Evolutionary conservation across 2,797 vertebrate species (phyloP).

Genomic region (Coilia nasus): DNA sequence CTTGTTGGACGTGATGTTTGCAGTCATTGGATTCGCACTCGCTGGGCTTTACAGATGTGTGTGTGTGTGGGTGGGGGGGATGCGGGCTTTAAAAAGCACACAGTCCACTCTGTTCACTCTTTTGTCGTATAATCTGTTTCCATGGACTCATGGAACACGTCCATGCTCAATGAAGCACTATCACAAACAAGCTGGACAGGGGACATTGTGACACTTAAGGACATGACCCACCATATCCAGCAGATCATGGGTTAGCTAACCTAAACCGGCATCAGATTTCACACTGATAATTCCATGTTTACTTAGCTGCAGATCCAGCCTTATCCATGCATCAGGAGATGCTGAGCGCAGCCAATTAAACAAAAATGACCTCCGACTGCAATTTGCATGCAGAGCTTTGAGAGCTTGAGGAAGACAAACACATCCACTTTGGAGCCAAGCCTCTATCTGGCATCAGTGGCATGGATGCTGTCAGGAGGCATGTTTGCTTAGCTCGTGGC

Average conservation of each 20-base stretch:
- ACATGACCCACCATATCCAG: not conserved
- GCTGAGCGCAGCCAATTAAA: not conserved
- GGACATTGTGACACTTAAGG: not conserved
- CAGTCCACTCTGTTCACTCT: not conserved
- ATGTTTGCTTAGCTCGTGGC: not conserved
- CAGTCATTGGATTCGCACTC: not conserved
- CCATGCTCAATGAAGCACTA: not conserved
- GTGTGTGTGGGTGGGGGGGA: no score
- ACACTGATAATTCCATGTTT: not conserved
- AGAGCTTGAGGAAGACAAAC: not conserved
- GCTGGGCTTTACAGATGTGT: not conserved
- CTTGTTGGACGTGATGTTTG: not conserved
- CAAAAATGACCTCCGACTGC: not conserved
- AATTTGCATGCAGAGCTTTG: not conserved
- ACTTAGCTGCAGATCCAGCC: not conserved
- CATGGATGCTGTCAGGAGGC: not conserved
- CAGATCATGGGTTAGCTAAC: not conserved
- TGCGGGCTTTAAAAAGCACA: not conserved
- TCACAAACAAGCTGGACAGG: not conserved
- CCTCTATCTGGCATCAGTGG: not conserved
- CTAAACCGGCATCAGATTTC: not conserved
- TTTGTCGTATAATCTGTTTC: not conserved
- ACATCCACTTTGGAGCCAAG: not conserved
- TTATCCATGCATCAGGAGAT: not conserved
- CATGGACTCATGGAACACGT: not conserved